Evolutionary conservation across 92 coral and sea anemone species (phyloP).

Genomic region (Micromussa lordhowensis): DNA sequence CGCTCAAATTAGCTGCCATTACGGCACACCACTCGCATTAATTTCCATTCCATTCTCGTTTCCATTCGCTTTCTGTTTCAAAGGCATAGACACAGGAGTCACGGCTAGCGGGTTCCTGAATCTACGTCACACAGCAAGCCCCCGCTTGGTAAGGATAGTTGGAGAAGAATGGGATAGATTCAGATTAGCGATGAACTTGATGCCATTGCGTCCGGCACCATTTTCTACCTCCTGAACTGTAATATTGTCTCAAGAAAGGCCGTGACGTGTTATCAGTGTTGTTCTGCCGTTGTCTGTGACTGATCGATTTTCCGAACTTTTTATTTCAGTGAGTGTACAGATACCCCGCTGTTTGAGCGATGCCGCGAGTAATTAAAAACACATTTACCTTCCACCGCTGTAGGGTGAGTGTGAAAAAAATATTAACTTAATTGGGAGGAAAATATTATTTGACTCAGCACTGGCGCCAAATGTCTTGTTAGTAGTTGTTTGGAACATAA

Average conservation of each 20-base stretch:
- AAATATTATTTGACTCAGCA: neutral
- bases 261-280: neutral
- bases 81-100: too few species aligned
- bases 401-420: neutral
- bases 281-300: neutral
- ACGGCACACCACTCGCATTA: too few species aligned
- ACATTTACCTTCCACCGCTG: neutral
- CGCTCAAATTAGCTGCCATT: too few species aligned
- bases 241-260: neutral
- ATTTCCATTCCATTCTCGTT: too few species aligned
- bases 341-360: neutral
- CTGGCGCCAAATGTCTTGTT: neutral
- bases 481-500: neutral
- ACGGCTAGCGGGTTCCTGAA: too few species aligned
- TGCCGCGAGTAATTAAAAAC: constrained; percentile 1
- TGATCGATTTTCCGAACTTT: neutral
- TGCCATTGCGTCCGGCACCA: neutral
- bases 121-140: too few species aligned
- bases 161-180: neutral
- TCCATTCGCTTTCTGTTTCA: too few species aligned
- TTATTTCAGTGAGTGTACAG: neutral
- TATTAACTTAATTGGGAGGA: neutral
- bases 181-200: neutral
- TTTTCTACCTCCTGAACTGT: too few species aligned
- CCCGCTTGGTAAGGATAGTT: too few species aligned